phyloP scores from a whole-genome alignment of 1,140 invertebrate species.

The Thaumetopoea pityocampa region DNA sequence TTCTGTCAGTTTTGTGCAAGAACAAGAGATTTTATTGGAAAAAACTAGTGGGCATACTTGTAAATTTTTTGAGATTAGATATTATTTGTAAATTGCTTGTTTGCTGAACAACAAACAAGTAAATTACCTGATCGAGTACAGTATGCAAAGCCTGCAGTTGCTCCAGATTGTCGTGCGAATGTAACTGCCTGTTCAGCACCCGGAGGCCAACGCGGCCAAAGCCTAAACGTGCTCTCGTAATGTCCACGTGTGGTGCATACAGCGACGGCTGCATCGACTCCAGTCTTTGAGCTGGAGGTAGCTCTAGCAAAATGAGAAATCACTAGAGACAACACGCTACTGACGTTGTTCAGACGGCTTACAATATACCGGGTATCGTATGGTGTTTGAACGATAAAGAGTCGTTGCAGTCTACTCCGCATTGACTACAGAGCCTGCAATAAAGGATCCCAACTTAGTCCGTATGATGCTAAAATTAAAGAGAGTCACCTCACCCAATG shows the following conservation, averaged over 20 bases:
- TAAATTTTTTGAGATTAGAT: background rate
- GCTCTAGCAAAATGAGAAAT: slow-evolving; percentile 25
- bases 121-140: slow-evolving; percentile 55
- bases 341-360: too few relatives aligned
- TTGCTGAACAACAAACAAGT: background rate
- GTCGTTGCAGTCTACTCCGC: too few relatives aligned
- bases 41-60: too few relatives aligned
- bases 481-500: too few relatives aligned
- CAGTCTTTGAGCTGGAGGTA: slow-evolving; percentile 40
- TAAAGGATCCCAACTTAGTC: too few relatives aligned
- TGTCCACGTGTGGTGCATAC: slow-evolving; percentile 52
- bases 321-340: background rate
- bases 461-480: too few relatives aligned
- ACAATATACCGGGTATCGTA: too few relatives aligned
- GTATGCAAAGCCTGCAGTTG: slow-evolving; percentile 57
- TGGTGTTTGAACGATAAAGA: too few relatives aligned
- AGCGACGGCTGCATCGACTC: slow-evolving; percentile 59
- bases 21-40: too few relatives aligned
- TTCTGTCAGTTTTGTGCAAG: too few relatives aligned
- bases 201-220: slow-evolving; percentile 48
- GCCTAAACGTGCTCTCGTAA: slow-evolving; percentile 45
- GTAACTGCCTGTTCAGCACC: slow-evolving; percentile 45
- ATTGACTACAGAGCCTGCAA: too few relatives aligned
- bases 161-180: slow-evolving; percentile 37
- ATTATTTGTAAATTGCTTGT: background rate